Base-by-base conservation (phyloP, 2,113 vertebrate species). In the Microtus ochrogaster region DNA sequence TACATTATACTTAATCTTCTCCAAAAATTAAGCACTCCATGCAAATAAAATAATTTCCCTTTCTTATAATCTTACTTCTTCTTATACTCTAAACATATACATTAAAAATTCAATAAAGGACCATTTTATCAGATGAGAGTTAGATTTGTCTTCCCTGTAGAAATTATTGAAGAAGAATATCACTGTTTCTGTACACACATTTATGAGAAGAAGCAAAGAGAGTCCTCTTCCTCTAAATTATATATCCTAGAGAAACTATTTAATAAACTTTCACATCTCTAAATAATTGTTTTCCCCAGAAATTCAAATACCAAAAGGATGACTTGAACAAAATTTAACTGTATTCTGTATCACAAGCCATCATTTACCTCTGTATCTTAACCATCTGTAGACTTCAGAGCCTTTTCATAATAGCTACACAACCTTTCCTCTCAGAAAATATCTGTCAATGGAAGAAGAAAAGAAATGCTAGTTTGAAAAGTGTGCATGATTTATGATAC, bases 181-280 rank as follows among this genome's bases (percentile, higher is more conserved):
- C 11, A 21, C 0, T 52, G 7, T 79, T 92, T 3, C 26, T 91
- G 36, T 76, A 58, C 33, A 65, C 2, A 82, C 24, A 41, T 39
- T 16, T 91, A 17, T 94, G 24, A 82, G 82, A 85, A 66, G 1
- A 76, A 22, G 5, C 68, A 73, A 55, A 26, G 72, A 21, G 12
- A 22, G 16, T 77, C 93, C 90, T 66, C 89, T 41, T 58, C 44
- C 11, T 82, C 61, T 95, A 55, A 86, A 66, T 91, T 91, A 93
- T 1, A 33, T 70, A 41, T 73, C 36, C 39, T 17, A 66, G 52
- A 47, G 85, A 61, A 58, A 90, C 41, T 28, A 72, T 70, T 70
- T 70, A 88, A 63, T 74, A 33, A 76, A 24, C 4, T 78, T 79
- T 94, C 2, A 12, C 24, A 8, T 78, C 44, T 94, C 33, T 79